These are phyloP conservation scores for Aldrovandia affinis DNA, from an alignment of 2,797 vertebrate genomes.

Conservation along the genomic window DNA sequence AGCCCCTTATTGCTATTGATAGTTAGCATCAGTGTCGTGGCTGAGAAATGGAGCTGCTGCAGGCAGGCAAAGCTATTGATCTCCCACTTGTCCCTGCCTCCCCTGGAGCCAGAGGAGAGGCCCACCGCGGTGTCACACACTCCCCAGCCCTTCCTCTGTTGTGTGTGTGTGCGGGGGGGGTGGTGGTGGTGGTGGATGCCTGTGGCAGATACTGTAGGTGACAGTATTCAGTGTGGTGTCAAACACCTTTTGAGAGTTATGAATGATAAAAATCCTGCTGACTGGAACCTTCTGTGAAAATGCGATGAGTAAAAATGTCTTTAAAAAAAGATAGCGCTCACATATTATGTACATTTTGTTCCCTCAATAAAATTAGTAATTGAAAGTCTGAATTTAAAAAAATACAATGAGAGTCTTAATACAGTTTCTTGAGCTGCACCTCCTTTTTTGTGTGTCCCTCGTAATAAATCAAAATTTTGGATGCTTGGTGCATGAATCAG, in stretches of 20 bases:
- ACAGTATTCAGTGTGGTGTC: slow-evolving; percentile 4
- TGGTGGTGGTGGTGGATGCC: slow-evolving; percentile 17
- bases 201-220: slow-evolving; percentile 23
- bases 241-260: slow-evolving; percentile 21
- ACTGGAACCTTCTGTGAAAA: not conserved
- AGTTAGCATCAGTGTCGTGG: slow-evolving; percentile 81
- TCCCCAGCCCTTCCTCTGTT: not conserved
- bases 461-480: not conserved
- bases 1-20: slow-evolving; percentile 83
- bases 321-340: not conserved
- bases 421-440: slow-evolving; percentile 6
- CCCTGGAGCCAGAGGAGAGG: slow-evolving; percentile 64
- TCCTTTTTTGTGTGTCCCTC: slow-evolving; percentile 6
- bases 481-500: not conserved
- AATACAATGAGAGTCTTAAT: not conserved
- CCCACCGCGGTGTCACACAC: not conserved
- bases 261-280: not conserved
- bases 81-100: slow-evolving; percentile 67
- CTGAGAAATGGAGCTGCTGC: slow-evolving; percentile 82
- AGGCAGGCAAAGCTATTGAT: slow-evolving; percentile 83
- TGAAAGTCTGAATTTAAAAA: slow-evolving; percentile 4
- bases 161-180: not conserved
- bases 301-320: not conserved
- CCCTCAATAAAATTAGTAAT: not conserved
- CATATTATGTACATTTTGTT: not conserved